phyloP scores from a whole-genome alignment of 2,113 vertebrate genomes.

The Anoura caudifer region DNA sequence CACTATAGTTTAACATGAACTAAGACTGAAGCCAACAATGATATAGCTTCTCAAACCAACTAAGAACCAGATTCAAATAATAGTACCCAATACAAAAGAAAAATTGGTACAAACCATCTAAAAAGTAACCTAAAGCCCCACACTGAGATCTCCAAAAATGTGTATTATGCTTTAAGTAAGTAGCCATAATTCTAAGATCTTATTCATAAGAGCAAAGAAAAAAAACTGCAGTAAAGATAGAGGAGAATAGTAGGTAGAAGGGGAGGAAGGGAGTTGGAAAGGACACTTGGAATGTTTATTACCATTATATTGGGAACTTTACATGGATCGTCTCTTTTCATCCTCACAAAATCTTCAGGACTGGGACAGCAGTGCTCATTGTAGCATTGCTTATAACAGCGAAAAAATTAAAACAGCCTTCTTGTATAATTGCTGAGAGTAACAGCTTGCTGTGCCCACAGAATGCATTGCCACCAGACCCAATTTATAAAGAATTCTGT shows the following conservation, averaged over 20 bases:
- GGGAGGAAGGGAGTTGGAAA: too few relatives aligned
- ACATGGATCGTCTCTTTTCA: background rate
- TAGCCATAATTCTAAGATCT: background rate
- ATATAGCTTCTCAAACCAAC: background rate
- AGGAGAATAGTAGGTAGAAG: background rate
- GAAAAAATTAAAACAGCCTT: background rate
- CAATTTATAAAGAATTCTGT: background rate
- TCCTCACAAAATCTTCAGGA: background rate
- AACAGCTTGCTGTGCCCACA: rapidly evolving
- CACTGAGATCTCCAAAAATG: background rate
- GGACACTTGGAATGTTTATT: background rate
- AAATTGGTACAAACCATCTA: background rate
- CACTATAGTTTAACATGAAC: background rate
- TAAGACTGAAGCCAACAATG: background rate
- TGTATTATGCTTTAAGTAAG: background rate
- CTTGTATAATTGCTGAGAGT: background rate
- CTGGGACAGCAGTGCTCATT: background rate
- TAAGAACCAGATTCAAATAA: background rate
- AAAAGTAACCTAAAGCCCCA: background rate
- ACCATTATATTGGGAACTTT: background rate
- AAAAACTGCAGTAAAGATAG: background rate
- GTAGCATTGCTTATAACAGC: background rate
- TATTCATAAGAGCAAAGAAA: background rate
- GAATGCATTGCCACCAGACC: background rate
- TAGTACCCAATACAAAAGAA: background rate